Evolutionary conservation across 1,140 invertebrate species (phyloP).

Genomic region (Pseudomyrmex gracilis): DNA sequence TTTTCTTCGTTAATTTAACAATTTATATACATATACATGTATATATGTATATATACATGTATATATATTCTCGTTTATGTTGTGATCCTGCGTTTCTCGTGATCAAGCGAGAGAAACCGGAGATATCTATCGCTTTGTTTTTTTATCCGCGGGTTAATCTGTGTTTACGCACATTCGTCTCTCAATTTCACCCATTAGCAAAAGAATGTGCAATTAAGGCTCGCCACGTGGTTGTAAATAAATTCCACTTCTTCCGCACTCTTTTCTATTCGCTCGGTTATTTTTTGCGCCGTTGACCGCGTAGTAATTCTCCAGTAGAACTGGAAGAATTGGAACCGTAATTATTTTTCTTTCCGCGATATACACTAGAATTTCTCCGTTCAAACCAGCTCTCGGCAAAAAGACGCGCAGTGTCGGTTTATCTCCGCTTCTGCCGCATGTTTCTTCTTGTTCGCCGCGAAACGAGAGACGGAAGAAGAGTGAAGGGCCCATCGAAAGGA

Average conservation of each 20-base stretch:
- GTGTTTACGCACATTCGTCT: conserved; percentile 10
- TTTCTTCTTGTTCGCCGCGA: conserved; percentile 34
- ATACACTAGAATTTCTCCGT: conserved; percentile 68
- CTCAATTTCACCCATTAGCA: conserved; percentile 29
- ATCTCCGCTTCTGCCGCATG: conserved; percentile 27
- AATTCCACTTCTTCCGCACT: conserved; percentile 60
- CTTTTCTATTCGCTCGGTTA: conserved; percentile 2
- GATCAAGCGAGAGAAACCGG: background rate
- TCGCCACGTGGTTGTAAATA: conserved; percentile 73
- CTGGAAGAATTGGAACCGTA: conserved; percentile 78
- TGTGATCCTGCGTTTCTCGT: too few species aligned
- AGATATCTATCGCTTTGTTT: conserved; percentile 8
- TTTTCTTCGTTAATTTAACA: too few species aligned
- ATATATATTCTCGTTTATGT: background rate
- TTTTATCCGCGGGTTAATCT: conserved; percentile 3
- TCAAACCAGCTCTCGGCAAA: conserved; percentile 57
- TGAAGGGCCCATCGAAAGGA: conserved; percentile 29
- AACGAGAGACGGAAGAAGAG: conserved; percentile 16
- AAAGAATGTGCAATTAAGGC: conserved; percentile 42
- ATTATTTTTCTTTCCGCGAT: conserved; percentile 78
- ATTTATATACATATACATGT: too few species aligned
- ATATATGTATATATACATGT: too few species aligned
- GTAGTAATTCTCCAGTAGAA: conserved; percentile 65
- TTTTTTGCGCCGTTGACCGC: conserved; percentile 31
- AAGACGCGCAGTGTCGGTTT: conserved; percentile 26